Evolutionary conservation across 2,888 invertebrate species (phyloP), one percentile per base, ranked within the genome.

Genomic region (Serrognathus titanus): DNA sequence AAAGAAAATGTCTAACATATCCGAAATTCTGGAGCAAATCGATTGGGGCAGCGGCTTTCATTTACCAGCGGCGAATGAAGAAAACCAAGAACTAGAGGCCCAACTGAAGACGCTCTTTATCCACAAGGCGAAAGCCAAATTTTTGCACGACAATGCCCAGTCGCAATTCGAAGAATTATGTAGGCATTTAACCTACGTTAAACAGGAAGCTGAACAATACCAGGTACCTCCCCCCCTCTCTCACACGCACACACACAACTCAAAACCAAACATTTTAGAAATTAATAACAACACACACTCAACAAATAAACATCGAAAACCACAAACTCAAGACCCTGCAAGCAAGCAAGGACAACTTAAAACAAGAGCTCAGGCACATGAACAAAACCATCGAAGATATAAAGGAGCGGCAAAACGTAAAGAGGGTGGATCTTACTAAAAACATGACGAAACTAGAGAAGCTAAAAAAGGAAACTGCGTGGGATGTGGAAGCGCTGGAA

Each of bases 21-120:
- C 24, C 41, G 83, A 87, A 65, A 79, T 90, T 55, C 75, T 91
- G 57, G 83, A 83, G 63, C 82, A 86, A 64, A 79, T 90, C 57
- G 90, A 90, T 2, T 90, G 89, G 88, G 82, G 83, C 54, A 85
- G 87, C 68, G 90, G 91, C 5, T 89, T 89, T 58, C 86, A 87
- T 69, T 83, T 90, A 65, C 93, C 93, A 2, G 82, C 93, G 60
- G 90, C 92, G 1, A 89, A 89, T 77, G 82, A 84, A 43, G 87
- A 87, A 68, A 93, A 93, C 70, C 79, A 79, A 66, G 71, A 67
- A 38, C 71, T 85, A 31, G 83, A 85, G 69, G 73, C 77, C 57
- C 78, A 83, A 75, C 80, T 85, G 10, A 76, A 76, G 20, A 69
- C 72, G 41, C 68, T 84, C 69, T 74, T 78, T 48, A 78, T 81